phyloP scores from a whole-genome alignment of 2,113 vertebrate genomes.

The Lipophrys pholis region DNA sequence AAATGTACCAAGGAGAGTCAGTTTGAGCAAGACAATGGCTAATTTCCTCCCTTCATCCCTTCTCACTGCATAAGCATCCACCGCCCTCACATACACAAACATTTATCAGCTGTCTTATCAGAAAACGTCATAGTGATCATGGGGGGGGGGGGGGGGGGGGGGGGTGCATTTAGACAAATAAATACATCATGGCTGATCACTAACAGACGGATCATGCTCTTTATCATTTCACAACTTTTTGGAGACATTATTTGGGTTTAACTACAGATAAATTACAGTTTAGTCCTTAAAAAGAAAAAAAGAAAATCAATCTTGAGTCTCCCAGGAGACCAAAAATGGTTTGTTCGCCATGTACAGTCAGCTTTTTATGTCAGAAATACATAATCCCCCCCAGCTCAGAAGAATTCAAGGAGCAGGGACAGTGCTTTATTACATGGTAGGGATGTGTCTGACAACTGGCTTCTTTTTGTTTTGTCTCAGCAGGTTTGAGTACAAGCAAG shows the following conservation, averaged over 20 bases:
- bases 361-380: constrained; percentile 68
- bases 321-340: constrained; percentile 44
- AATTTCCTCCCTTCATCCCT: constrained; percentile 56
- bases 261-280: constrained; percentile 62
- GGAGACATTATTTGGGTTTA: constrained; percentile 47
- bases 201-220: constrained; percentile 10
- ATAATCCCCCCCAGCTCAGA: constrained; percentile 62
- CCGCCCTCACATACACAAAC: constrained; percentile 17
- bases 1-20: constrained; percentile 55
- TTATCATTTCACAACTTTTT: constrained; percentile 54
- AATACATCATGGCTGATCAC: constrained; percentile 27
- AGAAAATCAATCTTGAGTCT: constrained; percentile 71
- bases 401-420: constrained; percentile 50
- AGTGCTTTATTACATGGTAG: constrained; percentile 67
- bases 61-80: constrained; percentile 28
- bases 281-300: constrained; percentile 23
- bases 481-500: constrained; percentile 61
- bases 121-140: constrained; percentile 18
- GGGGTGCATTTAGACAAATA: constrained; percentile 19
- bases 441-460: constrained; percentile 65
- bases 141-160: not conserved
- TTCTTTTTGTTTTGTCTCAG: constrained; percentile 72
- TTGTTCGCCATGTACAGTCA: constrained; percentile 51
- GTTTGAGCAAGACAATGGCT: constrained; percentile 57
- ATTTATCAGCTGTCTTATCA: constrained; percentile 48